phyloP scores from a whole-genome alignment of 30 jellyfish, hydroid and myxozoan species.

The Turritopsis dohrnii region DNA sequence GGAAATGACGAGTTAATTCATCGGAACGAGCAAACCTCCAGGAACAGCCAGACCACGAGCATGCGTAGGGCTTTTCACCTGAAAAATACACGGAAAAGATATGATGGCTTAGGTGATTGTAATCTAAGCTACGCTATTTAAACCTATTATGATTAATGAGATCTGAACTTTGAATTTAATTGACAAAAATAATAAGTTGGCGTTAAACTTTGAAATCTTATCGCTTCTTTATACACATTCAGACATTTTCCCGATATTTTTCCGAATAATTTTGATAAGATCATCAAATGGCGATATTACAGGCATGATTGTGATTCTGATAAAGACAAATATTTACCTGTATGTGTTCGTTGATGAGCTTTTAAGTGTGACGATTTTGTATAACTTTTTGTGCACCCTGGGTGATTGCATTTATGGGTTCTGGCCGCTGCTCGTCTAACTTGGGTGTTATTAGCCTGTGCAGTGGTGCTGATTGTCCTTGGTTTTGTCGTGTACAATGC shows the following conservation, averaged over 20 bases:
- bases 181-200: background rate
- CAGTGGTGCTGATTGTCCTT: conserved; percentile 30
- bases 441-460: conserved; percentile 20
- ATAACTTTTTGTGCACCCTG: conserved; percentile 93
- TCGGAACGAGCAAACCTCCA: conserved; percentile 99
- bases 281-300: no score
- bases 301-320: background rate
- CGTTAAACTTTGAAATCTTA: background rate
- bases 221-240: background rate
- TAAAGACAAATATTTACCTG: conserved; percentile 37
- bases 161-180: background rate
- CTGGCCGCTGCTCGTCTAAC: conserved; percentile 76
- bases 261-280: no score
- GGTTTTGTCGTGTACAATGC: conserved; percentile 33
- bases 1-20: conserved; percentile 92
- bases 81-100: no score
- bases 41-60: conserved; percentile 97
- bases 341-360: conserved; percentile 95
- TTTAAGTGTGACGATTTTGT: conserved; percentile 92
- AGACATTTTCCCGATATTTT: background rate
- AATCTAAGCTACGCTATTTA: background rate
- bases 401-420: conserved; percentile 87
- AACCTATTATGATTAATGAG: background rate
- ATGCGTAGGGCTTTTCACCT: conserved; percentile 94
- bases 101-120: no score